Evolutionary conservation across 2,888 invertebrate species (phyloP), one percentile per base, ranked within the genome.

Genomic region (Harpagoxenus sublaevis): DNA sequence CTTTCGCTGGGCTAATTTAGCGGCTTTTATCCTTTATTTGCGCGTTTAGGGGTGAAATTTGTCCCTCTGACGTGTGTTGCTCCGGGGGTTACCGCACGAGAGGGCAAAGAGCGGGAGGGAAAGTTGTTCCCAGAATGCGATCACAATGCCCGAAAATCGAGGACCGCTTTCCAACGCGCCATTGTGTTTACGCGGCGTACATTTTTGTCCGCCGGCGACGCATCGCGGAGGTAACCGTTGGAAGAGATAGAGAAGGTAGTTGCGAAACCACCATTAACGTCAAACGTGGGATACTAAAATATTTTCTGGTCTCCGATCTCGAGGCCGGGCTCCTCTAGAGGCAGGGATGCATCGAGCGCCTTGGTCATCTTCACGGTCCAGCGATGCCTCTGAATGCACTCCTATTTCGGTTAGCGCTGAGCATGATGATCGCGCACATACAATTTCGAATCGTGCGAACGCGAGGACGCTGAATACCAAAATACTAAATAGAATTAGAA

Each of bases 1-100:
- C 94, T 94, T 94, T 94, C 94, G 93, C 94, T 93, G 90, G 92
- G 90, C 92, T 92, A 94, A 95, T 94, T 94, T 94, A 91, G 90
- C 89, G 91, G 88, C 91, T 92, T 93, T 93, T 93, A 94, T 93
- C 92, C 94, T 94, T 94, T 94, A 94, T 94, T 94, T 93, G 93
- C 93, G 93, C 92, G 92, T 93, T 94, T 94, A 90, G 93, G 92
- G 92, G 89, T 94, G 92, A 93, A 94, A 94, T 94, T 94, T 92
- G 92, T 93, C 91, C 92, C 88, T 87, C 65, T 84, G 84, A 84
- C 83, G 15, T 51, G 65, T 51, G 65, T 51, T 62, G 28, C 70
- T 74, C 42, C 74, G 60, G 23, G 77, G 42, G 48, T 45, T 6
- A 55, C 42, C 42, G 28, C 12, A 12, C 8, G 42, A n/a, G 55